Conservation (phyloP, 1,140 invertebrate species). For the Cepaea nemoralis region DNA sequence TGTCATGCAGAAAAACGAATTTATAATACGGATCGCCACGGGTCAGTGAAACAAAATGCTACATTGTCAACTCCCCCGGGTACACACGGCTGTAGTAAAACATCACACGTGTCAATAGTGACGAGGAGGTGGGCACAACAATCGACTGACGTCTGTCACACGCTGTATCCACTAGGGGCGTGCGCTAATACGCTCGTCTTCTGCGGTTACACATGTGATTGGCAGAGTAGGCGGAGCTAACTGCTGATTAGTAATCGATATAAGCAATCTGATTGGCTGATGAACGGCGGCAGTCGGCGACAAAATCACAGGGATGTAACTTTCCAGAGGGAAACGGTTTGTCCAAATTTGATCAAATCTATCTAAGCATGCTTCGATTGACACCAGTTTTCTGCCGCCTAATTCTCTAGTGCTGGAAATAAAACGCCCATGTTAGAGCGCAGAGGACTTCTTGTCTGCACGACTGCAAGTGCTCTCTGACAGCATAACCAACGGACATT, state of each 20-base stretch:
- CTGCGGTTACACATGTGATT: background rate
- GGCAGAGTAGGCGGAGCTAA: background rate
- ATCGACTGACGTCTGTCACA: constrained; percentile 18
- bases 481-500: no score
- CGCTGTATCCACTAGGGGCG: background rate
- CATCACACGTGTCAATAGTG: background rate
- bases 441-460: no score
- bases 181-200: constrained; percentile 1
- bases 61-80: background rate
- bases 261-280: constrained; percentile 18
- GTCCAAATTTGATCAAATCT: constrained; percentile 19
- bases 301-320: background rate
- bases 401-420: background rate
- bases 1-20: constrained; percentile 16
- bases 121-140: background rate
- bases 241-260: constrained; percentile 16
- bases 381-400: background rate
- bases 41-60: background rate
- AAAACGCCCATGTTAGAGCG: background rate
- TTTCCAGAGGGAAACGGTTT: background rate
- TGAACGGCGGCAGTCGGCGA: background rate
- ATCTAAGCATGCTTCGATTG: constrained; percentile 6
- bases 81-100: background rate
- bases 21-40: background rate
- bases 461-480: no score